Conservation (phyloP, 2,888 invertebrate species). For the Agonopterix arenella region DNA sequence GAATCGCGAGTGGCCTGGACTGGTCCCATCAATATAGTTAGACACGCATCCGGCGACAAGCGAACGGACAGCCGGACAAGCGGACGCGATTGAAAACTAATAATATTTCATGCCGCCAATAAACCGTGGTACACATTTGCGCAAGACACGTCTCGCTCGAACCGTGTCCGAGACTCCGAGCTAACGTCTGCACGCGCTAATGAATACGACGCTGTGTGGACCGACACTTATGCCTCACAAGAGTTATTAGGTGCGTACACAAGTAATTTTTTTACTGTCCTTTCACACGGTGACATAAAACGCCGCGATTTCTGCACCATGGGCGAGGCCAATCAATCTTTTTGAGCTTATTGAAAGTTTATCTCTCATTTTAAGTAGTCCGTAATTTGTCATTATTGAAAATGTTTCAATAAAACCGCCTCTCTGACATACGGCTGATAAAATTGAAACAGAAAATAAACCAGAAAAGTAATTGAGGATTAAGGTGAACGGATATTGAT, state of each 20-base stretch:
- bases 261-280: neutral
- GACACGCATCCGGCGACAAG: conserved; percentile 60
- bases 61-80: conserved; percentile 42
- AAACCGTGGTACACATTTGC: conserved; percentile 43
- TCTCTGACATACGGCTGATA: too few species aligned
- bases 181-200: conserved; percentile 22
- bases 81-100: conserved; percentile 57
- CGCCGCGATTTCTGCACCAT: neutral
- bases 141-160: conserved; percentile 32
- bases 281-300: neutral
- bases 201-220: conserved; percentile 21
- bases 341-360: conserved; percentile 3
- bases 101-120: conserved; percentile 46
- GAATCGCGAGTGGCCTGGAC: conserved; percentile 35
- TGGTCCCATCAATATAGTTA: conserved; percentile 61
- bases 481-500: neutral
- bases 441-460: too few species aligned
- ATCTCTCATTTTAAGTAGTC: conserved; percentile 5
- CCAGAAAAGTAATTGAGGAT: neutral
- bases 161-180: conserved; percentile 1
- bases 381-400: neutral
- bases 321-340: conserved; percentile 4
- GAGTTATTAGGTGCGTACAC: too few species aligned
- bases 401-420: too few species aligned
- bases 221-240: neutral